Conservation (phyloP, 2,888 invertebrate genomes). For the Petrophora chlorosata region DNA sequence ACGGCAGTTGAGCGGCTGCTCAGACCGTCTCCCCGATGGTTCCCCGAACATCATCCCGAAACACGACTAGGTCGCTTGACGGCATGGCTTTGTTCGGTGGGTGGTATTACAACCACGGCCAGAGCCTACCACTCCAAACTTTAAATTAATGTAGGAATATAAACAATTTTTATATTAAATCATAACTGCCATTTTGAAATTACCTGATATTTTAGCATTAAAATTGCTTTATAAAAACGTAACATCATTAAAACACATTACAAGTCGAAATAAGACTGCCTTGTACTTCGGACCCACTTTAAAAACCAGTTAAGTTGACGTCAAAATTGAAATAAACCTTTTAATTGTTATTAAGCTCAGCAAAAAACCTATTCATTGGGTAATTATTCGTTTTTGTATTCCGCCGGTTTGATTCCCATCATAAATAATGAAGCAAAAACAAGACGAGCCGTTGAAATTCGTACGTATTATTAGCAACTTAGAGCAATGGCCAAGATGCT, state of each 20-base stretch:
- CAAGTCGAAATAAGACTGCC: conserved; percentile 15
- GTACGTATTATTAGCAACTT: background rate
- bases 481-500: background rate
- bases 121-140: too few species aligned
- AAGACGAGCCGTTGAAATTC: conserved; percentile 5
- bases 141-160: too few species aligned
- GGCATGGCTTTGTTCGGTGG: too few species aligned
- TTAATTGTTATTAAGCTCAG: conserved; percentile 26
- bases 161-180: too few species aligned
- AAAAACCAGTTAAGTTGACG: conserved; percentile 28
- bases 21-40: too few species aligned
- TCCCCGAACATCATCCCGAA: too few species aligned
- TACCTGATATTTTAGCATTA: background rate
- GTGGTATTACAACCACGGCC: too few species aligned
- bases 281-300: conserved; percentile 36
- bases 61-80: too few species aligned
- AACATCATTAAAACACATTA: conserved; percentile 1
- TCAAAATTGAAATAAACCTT: conserved; percentile 23
- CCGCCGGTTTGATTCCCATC: conserved; percentile 30
- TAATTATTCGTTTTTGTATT: conserved; percentile 31
- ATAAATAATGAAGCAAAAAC: conserved; percentile 33
- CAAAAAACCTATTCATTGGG: conserved; percentile 29
- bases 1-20: too few species aligned
- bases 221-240: background rate
- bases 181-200: background rate